Conservation (phyloP, 2,797 vertebrate species). For the Enteromius viviparus region DNA sequence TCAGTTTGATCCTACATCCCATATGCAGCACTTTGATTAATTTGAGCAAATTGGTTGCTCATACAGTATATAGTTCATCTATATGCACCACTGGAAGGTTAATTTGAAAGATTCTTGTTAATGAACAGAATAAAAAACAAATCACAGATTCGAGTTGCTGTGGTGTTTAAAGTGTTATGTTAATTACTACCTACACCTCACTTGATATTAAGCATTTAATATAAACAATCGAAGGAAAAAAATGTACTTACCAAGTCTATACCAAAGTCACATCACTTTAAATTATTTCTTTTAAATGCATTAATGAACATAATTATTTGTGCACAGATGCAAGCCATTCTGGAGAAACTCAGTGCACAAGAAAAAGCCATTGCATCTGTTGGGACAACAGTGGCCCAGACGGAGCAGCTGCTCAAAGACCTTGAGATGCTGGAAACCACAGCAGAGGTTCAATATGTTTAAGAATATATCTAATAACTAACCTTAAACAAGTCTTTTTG, state of each 20-base stretch:
- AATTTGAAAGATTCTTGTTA: not conserved
- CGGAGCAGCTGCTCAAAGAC: constrained; percentile 86
- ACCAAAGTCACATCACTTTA: not conserved
- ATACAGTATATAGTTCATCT: not conserved
- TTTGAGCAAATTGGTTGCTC: too few relatives aligned
- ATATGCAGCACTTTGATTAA: not conserved
- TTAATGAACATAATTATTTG: not conserved
- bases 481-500: not conserved
- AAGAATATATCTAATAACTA: not conserved
- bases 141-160: not conserved
- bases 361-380: constrained; percentile 80
- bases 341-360: constrained; percentile 80
- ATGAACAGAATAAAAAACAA: not conserved
- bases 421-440: constrained; percentile 80
- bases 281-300: not conserved
- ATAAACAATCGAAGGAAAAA: not conserved
- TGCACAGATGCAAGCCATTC: constrained; percentile 81
- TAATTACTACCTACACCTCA: not conserved
- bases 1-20: not conserved
- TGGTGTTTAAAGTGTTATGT: not conserved
- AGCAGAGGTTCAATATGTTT: constrained; percentile 78
- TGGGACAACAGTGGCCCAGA: constrained; percentile 81
- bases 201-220: not conserved
- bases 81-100: not conserved
- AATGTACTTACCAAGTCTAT: too few relatives aligned